phyloP scores from a whole-genome alignment of 1,140 invertebrate species.

The Leptoteleia sp. region DNA sequence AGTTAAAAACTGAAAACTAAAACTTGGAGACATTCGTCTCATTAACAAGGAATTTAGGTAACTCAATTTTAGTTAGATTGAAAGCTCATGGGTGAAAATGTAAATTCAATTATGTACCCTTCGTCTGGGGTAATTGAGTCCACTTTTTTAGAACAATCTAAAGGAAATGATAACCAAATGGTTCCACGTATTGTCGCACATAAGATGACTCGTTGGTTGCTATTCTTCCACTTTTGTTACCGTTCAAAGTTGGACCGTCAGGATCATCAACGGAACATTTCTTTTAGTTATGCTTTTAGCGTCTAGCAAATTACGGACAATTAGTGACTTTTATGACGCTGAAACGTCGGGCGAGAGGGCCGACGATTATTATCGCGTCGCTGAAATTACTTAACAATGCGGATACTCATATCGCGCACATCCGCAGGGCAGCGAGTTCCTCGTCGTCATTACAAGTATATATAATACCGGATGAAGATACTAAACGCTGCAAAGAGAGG shows the following conservation, averaged over 20 bases:
- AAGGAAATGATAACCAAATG: too few species aligned
- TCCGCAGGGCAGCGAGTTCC: conserved; percentile 59
- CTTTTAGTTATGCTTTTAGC: conserved; percentile 43
- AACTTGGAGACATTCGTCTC: too few species aligned
- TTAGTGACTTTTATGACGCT: conserved; percentile 65
- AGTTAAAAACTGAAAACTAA: too few species aligned
- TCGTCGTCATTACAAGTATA: conserved; percentile 64
- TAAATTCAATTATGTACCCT: too few species aligned
- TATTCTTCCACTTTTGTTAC: conserved; percentile 4
- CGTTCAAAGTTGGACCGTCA: conserved; percentile 1
- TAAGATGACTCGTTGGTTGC: not conserved
- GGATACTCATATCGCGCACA: conserved; percentile 67
- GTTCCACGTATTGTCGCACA: not conserved
- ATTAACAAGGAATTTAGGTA: too few species aligned
- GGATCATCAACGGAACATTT: conserved; percentile 22
- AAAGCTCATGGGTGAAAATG: too few species aligned
- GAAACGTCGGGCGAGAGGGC: conserved; percentile 48
- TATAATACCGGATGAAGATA: conserved; percentile 67
- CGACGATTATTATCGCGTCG: conserved; percentile 61
- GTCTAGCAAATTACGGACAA: conserved; percentile 47
- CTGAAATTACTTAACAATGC: conserved; percentile 67
- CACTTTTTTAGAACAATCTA: too few species aligned
- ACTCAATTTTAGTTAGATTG: too few species aligned
- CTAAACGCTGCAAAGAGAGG: conserved; percentile 61
- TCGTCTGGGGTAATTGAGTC: too few species aligned